Percentiles rank a stretch among this genome's conserved stretches.
These are phyloP conservation scores for Auanema sp. DNA, from an alignment of 2,888 invertebrate species.

Conservation along the genomic window DNA sequence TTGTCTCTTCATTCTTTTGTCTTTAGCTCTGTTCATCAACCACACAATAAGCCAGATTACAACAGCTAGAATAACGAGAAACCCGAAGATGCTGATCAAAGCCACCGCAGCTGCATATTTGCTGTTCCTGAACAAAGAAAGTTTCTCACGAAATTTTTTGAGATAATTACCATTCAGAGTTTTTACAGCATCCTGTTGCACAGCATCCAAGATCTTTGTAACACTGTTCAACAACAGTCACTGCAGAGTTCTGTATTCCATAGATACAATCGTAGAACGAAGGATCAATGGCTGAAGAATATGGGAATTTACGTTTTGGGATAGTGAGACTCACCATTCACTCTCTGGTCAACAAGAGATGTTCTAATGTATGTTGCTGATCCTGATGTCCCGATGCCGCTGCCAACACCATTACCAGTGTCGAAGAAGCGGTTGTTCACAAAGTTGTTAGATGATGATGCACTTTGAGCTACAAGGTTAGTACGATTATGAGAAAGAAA, in stretches of 20 bases:
- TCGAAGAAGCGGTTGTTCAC: background rate
- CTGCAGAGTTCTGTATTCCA: slow-evolving; percentile 30
- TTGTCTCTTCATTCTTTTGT: slow-evolving; percentile 32
- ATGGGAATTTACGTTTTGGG: background rate
- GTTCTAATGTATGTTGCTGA: background rate
- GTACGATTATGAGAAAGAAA: background rate
- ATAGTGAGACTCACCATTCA: background rate
- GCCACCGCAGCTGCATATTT: slow-evolving; percentile 53
- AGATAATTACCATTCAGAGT: slow-evolving; percentile 35
- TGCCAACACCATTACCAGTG: background rate
- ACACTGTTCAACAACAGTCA: slow-evolving; percentile 43
- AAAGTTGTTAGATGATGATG: background rate
- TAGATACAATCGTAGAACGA: slow-evolving; percentile 49
- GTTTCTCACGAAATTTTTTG: slow-evolving; percentile 3
- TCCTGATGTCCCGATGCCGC: background rate
- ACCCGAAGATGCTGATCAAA: slow-evolving; percentile 44
- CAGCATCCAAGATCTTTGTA: slow-evolving; percentile 52
- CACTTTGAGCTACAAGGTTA: too few relatives aligned
- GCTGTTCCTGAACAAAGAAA: slow-evolving; percentile 33
- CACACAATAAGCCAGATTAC: slow-evolving; percentile 43
- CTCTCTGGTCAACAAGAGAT: background rate
- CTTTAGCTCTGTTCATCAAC: slow-evolving; percentile 43
- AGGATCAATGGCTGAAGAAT: slow-evolving; percentile 37
- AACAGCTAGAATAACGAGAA: slow-evolving; percentile 43
- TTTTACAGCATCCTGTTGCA: slow-evolving; percentile 42